Conservation (phyloP, 2,113 vertebrate species). For the Trichechus manatus region DNA sequence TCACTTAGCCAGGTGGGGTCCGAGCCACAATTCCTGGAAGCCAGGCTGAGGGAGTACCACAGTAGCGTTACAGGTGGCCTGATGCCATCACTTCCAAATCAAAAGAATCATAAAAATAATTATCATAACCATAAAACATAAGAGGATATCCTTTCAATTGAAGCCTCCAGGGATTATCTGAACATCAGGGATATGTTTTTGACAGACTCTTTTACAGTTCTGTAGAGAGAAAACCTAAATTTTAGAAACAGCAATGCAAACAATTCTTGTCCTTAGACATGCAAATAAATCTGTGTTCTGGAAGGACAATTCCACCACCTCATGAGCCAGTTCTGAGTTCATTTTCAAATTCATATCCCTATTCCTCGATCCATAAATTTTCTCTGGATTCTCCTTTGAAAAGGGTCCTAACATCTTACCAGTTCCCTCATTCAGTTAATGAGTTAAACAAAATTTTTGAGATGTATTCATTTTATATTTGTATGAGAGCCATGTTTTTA, state of each 20-base stretch:
- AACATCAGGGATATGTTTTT: not conserved
- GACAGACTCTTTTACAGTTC: not conserved
- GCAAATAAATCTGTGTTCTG: not conserved
- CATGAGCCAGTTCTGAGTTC: not conserved
- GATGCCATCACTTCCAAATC: not conserved
- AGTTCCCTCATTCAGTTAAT: slow-evolving; percentile 42
- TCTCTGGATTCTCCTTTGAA: slow-evolving; percentile 49
- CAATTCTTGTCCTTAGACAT: not conserved
- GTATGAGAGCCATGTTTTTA: not conserved
- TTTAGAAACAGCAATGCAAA: not conserved
- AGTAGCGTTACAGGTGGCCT: not conserved
- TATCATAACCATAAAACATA: not conserved
- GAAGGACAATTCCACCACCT: not conserved
- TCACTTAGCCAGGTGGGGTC: not conserved
- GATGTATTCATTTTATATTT: slow-evolving; percentile 6
- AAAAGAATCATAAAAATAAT: not conserved
- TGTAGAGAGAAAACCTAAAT: not conserved
- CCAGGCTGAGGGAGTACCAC: not conserved
- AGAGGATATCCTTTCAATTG: not conserved
- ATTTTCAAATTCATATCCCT: slow-evolving; percentile 49
- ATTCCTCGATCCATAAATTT: not conserved
- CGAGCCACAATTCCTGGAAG: not conserved
- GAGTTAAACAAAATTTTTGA: not conserved
- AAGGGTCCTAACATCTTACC: not conserved
- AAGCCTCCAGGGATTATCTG: not conserved